phyloP scores from a whole-genome alignment of 1,140 invertebrate genomes.

The Drosophila kohkoa region DNA sequence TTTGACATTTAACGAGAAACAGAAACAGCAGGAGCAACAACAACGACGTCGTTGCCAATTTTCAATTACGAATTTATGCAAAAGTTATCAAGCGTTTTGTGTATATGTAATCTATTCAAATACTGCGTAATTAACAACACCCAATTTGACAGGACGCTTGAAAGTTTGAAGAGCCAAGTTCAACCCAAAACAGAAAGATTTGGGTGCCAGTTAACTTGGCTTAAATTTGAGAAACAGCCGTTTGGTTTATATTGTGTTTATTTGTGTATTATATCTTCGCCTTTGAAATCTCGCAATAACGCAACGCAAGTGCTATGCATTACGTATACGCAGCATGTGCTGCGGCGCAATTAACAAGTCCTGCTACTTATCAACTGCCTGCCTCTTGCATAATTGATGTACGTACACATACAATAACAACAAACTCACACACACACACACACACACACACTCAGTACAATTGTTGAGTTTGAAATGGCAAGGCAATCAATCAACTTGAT shows the following conservation, averaged over 20 bases:
- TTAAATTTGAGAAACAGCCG: constrained; percentile 2
- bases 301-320: constrained; percentile 25
- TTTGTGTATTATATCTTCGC: constrained; percentile 1
- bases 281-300: neutral
- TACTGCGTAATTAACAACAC: constrained; percentile 25
- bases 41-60: neutral
- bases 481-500: constrained; percentile 70
- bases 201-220: constrained; percentile 5
- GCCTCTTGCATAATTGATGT: constrained; percentile 61
- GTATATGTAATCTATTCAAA: constrained; percentile 4
- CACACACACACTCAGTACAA: neutral
- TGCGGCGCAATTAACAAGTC: constrained; percentile 48
- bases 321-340: constrained; percentile 45
- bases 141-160: constrained; percentile 20
- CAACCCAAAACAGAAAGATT: neutral
- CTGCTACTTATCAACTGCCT: constrained; percentile 13
- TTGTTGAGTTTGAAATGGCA: constrained; percentile 22
- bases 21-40: too few relatives aligned
- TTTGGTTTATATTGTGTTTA: constrained; percentile 3
- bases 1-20: constrained; percentile 19
- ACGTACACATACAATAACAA: neutral
- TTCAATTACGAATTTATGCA: constrained; percentile 29
- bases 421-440: neutral
- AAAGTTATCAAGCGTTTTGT: constrained; percentile 16
- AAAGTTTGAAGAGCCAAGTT: neutral